Base-by-base conservation (phyloP, 2,113 vertebrate genomes). In the Apodemus speciosus region DNA sequence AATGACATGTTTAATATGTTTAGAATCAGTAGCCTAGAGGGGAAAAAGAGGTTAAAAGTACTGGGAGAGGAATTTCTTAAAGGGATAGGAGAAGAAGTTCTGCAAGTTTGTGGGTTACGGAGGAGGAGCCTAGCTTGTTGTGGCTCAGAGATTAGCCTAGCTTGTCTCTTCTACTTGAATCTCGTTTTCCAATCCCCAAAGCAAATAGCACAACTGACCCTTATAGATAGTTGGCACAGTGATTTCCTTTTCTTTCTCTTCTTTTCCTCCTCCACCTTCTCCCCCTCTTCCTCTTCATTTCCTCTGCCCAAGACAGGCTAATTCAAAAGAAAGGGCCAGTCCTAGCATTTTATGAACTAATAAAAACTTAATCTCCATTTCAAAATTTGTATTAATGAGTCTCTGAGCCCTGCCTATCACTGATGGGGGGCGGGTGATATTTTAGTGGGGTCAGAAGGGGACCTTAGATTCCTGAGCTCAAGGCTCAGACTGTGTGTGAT, bases 31-130 rank as follows among this genome's bases (percentile, higher is more conserved):
- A 84, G 69, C 84, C 60, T 53, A 30, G 40, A 86, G 4, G 86
- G 62, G n/a, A n/a, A n/a, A 96, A 16, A 69, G 20, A 90, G 43
- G 43, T 83, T 88, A 88, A 93, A 93, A 76, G 68, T 35, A 46
- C 9, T 49, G 23, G 77, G 25, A 93, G 75, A 46, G 4, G 35
- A 11, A 72, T 81, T 88, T 85, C 64, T 77, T 68, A 32, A 53
- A 92, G 51, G 62, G 9, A 38, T 18, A 23, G 2, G 20, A 46
- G 35, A 51, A n/a, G 9, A 72, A 58, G 40, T 1, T 85, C 72
- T 66, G 6, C 69, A 73, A 88, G 38, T 10, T 30, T 5, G 56
- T 40, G 69, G 95, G 62, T 75, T 35, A 16, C 10, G 7, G 6
- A 32, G 25, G 25, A 23, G 35, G 8, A 0, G 0, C 9, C 23